phyloP scores from a whole-genome alignment of 2,113 vertebrate species.

The Catharus bicknelli region DNA sequence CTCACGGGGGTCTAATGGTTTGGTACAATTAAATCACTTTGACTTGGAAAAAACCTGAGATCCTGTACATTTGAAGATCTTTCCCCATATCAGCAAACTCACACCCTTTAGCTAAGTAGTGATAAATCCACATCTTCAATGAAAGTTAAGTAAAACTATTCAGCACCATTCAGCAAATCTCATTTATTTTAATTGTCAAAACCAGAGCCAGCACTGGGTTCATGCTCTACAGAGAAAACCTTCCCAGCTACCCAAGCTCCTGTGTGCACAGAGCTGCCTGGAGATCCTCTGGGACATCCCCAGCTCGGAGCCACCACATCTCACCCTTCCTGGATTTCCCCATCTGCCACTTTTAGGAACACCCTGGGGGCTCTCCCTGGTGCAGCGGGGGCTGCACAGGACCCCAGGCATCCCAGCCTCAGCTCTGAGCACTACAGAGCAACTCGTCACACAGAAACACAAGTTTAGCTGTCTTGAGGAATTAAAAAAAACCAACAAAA shows the following conservation, averaged over 20 bases:
- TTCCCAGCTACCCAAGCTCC: background rate
- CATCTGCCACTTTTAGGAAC: background rate
- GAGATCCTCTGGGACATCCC: background rate
- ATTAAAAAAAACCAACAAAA: background rate
- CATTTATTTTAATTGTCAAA: background rate
- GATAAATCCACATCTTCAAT: background rate
- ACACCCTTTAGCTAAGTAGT: background rate
- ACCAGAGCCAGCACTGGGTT: background rate
- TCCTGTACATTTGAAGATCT: background rate
- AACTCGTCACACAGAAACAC: background rate
- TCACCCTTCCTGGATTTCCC: background rate
- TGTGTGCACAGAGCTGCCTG: background rate
- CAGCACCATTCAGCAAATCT: background rate
- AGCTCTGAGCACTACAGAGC: background rate
- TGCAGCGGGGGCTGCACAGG: fast-evolving
- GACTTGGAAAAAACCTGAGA: background rate
- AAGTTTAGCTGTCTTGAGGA: background rate
- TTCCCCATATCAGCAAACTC: background rate
- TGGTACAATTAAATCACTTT: background rate
- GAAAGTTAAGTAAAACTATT: background rate
- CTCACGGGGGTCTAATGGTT: background rate
- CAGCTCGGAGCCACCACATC: background rate
- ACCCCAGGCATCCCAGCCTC: background rate
- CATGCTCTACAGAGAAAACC: background rate
- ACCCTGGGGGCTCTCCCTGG: fast-evolving